Conservation (phyloP, 2,113 vertebrate species). For the Panthera tigris region DNA sequence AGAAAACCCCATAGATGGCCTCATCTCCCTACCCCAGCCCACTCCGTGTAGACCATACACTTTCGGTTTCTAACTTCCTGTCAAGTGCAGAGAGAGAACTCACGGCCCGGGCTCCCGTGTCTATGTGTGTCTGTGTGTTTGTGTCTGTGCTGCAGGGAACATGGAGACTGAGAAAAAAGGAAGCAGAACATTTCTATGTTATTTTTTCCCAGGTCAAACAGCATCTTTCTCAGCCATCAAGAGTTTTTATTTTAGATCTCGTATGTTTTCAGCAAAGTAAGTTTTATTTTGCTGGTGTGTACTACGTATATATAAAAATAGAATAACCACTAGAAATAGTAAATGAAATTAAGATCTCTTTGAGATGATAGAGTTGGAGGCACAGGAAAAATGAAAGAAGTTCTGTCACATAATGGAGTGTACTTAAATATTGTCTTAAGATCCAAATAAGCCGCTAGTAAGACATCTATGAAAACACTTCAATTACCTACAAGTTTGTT, state of each 20-base stretch:
- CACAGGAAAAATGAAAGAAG: background rate
- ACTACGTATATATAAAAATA: background rate
- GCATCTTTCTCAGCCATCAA: background rate
- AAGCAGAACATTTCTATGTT: background rate
- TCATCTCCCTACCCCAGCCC: background rate
- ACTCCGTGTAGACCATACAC: background rate
- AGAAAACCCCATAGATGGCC: slow-evolving; percentile 48
- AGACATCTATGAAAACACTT: background rate
- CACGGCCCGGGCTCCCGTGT: background rate
- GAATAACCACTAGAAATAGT: background rate
- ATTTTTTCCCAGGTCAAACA: background rate
- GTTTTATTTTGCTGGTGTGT: background rate
- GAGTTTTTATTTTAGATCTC: background rate
- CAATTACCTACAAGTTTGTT: background rate
- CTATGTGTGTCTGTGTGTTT: background rate
- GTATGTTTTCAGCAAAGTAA: background rate
- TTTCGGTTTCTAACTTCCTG: slow-evolving; percentile 13
- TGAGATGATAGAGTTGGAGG: background rate
- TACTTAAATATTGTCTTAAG: background rate
- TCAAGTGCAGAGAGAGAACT: background rate
- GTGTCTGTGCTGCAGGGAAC: background rate
- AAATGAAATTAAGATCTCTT: slow-evolving; percentile 1
- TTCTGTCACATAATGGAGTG: background rate
- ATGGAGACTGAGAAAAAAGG: background rate
- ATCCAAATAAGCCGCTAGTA: background rate